Base-by-base conservation (phyloP, 2,888 invertebrate genomes). In the Tetrapedia diversipes region DNA sequence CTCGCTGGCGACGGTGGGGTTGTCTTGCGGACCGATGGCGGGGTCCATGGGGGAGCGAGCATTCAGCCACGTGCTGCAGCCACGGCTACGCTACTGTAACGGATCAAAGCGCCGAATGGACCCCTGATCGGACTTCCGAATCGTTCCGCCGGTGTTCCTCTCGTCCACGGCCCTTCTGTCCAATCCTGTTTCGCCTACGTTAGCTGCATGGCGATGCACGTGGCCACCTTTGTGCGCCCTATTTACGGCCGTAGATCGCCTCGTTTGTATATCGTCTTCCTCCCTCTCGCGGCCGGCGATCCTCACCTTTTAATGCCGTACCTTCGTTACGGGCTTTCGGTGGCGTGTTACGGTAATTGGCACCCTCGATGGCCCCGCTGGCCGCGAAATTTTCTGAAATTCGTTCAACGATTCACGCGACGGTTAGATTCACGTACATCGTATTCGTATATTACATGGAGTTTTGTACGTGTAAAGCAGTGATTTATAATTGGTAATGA, bases 61-160 rank as follows among this genome's bases (percentile, higher is more conserved):
- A 76, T 82, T 85, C 80, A 85, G 86, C 78, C 84, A 85, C 84
- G 87, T 82, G 86, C 80, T 82, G 86, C 80, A 67, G 67, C 57
- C 51, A 56, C 75, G 75, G 19, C 65, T 80, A 74, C 68, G 51
- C 80, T 61, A 75, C 77, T n/a, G 80, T 80, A 83, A 86, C 80
- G 83, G 85, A 88, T 88, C 88, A 88, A 88, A 88, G 87, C 84
- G n/a, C n/a, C n/a, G 81, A 80, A 82, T 78, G 79, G 83, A n/a
- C n/a, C 69, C 71, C 77, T 79, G 84, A 83, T 86, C 85, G 86
- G 86, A 86, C 85, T 86, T 87, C 82, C 86, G 86, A 87, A 86
- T 80, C n/a, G 79, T 84, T 77, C 68, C 73, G 43, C 34, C 73
- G 47, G 24, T 65, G 65, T 65, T 61, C 63, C 68, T 67, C 69